A percentile compares a stretch with the other conserved stretches of the same genome.
Evolutionary conservation across 2,888 invertebrate genomes (phyloP).

Genomic region (Schizaphis graminum): DNA sequence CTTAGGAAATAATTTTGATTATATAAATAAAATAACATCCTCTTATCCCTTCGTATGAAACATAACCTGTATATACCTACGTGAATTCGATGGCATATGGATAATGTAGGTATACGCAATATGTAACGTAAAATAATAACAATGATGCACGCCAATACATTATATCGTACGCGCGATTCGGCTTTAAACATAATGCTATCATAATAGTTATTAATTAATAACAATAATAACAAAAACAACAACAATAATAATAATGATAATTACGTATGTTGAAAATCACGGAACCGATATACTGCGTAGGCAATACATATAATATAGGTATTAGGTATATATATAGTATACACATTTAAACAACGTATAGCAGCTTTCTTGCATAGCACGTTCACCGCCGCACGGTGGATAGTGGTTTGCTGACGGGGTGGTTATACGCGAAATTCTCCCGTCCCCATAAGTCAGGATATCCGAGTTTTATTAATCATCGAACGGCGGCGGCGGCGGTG

Average conservation of each 20-base stretch:
- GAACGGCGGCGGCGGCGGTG: slow-evolving; percentile 56
- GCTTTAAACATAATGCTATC: not conserved
- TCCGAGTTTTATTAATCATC: slow-evolving; percentile 66
- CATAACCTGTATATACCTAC: not conserved
- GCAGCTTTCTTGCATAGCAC: not conserved
- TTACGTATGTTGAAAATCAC: not conserved
- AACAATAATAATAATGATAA: not conserved
- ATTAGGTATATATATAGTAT: not conserved
- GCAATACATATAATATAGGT: not conserved
- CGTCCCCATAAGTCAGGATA: slow-evolving; percentile 60
- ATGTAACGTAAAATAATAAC: not conserved
- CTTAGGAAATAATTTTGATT: not conserved
- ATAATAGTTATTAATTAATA: no score
- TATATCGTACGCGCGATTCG: not conserved
- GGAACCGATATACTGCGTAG: not conserved
- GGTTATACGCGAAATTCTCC: slow-evolving; percentile 38
- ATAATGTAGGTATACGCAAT: not conserved
- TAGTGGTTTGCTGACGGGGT: slow-evolving; percentile 35
- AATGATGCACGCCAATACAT: not conserved
- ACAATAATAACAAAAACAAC: not conserved
- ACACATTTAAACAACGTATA: not conserved
- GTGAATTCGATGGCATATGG: not conserved
- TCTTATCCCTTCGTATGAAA: not conserved
- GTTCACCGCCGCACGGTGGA: not conserved
- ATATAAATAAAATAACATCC: not conserved